These are phyloP conservation scores for Panorpa germanica DNA, from an alignment of 2,888 invertebrate genomes.

Conservation along the genomic window DNA sequence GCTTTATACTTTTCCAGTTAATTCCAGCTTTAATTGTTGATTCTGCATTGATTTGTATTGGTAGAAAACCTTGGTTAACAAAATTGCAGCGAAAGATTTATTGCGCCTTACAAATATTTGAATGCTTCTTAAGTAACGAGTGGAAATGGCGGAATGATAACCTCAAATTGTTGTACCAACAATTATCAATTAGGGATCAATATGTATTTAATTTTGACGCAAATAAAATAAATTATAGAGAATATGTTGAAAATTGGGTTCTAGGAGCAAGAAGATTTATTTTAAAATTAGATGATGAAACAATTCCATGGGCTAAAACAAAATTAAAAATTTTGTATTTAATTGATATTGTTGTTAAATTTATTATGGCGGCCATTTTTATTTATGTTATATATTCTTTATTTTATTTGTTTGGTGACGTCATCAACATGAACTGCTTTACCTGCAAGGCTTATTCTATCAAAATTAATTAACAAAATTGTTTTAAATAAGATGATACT, in stretches of 20 bases:
- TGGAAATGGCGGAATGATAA: constrained; percentile 24
- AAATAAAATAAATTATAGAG: too few relatives aligned
- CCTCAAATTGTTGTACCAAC: constrained; percentile 17
- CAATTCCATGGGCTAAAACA: constrained; percentile 18
- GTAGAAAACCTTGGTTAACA: constrained; percentile 27
- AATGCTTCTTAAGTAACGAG: constrained; percentile 27
- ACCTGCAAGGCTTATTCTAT: too few relatives aligned
- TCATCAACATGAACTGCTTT: too few relatives aligned
- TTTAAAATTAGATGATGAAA: constrained; percentile 22
- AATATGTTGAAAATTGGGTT: too few relatives aligned
- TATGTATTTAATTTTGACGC: too few relatives aligned
- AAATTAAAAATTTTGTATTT: constrained; percentile 8
- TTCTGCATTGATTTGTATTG: constrained; percentile 22
- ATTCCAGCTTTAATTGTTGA: constrained; percentile 34
- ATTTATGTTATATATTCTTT: too few relatives aligned
- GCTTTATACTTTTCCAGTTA: constrained; percentile 30
- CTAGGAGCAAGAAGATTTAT: too few relatives aligned
- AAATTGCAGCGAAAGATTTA: constrained; percentile 26
- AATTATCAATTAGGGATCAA: too few relatives aligned
- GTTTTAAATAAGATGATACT: too few relatives aligned
- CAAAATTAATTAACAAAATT: too few relatives aligned
- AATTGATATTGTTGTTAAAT: constrained; percentile 5
- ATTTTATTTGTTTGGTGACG: too few relatives aligned
- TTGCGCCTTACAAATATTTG: constrained; percentile 22
- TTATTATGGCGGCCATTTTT: too few relatives aligned